Conservation (phyloP, 2,113 vertebrate species). For the Cynocephalus volans region DNA sequence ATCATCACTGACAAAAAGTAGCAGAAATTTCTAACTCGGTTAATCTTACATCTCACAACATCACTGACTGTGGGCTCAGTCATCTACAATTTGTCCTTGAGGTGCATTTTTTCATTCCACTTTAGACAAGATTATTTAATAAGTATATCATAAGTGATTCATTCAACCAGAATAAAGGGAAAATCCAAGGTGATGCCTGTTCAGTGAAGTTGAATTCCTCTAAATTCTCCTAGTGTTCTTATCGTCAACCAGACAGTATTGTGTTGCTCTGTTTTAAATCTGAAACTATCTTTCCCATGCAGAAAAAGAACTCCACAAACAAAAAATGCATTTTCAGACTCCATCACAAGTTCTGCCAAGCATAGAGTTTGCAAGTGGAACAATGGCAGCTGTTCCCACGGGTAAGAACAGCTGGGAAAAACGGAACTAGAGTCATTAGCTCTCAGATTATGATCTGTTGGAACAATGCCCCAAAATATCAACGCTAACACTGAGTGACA, state of each 20-base stretch:
- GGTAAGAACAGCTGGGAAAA: slow-evolving; percentile 87
- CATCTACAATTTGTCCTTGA: slow-evolving; percentile 50
- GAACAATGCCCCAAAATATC: slow-evolving; percentile 81
- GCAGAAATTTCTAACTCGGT: slow-evolving; percentile 24
- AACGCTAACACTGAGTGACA: slow-evolving; percentile 71
- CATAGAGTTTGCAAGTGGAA: slow-evolving; percentile 82
- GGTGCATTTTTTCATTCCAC: neutral
- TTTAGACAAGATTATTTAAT: slow-evolving; percentile 69
- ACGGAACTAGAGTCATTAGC: slow-evolving; percentile 77
- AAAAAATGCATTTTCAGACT: slow-evolving; percentile 77
- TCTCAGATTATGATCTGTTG: slow-evolving; percentile 78
- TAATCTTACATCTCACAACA: neutral
- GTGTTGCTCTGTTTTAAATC: slow-evolving; percentile 56
- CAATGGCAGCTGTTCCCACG: slow-evolving; percentile 86
- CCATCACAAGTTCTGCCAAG: slow-evolving; percentile 84
- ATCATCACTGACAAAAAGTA: neutral
- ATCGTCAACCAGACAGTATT: slow-evolving; percentile 60
- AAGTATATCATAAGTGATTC: slow-evolving; percentile 64
- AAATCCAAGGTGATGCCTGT: slow-evolving; percentile 30
- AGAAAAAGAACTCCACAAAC: slow-evolving; percentile 68
- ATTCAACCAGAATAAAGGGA: slow-evolving; percentile 65
- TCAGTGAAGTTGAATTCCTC: neutral
- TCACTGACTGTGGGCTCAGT: neutral
- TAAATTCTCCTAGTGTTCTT: slow-evolving; percentile 55
- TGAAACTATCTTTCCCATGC: slow-evolving; percentile 54